Evolutionary conservation across 2,113 vertebrate species (phyloP), one percentile per base, ranked within the genome.

Genomic region (Ptychochromis oligacanthus): DNA sequence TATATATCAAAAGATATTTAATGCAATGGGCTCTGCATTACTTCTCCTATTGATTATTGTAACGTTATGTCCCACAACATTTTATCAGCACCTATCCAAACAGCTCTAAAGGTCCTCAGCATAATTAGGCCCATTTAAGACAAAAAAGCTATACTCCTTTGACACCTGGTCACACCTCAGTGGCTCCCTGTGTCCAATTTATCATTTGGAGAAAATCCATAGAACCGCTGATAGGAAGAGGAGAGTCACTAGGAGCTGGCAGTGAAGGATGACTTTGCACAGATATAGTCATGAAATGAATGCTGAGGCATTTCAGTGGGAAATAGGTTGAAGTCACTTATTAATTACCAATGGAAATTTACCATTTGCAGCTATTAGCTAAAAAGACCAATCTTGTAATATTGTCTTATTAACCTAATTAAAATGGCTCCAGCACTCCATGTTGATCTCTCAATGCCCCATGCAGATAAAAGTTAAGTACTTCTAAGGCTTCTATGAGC

Each of bases 181-280:
- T 20, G 86, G 88, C 82, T 91, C 80, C 81, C 76, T 17, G 34
- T 86, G 90, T 87, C 92, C 90, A 95, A 95, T 95, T 92, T 90
- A 95, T 95, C 94, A 94, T 90, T 88, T 88, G 85, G 81, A 86
- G 75, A 90, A 93, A 95, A 94, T 95, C 93, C 82, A 94, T 95
- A 90, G 83, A 88, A 85, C 89, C 80, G 88, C 70, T 90, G 89
- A 90, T 77, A 82, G 84, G 75, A 90, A 87, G 82, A 88, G 64
- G 87, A 79, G 87, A 92, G 88, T 89, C 84, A 87, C 70, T 88
- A 28, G 87, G 74, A 89, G 67, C 57, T 91, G 88, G 89, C 88
- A 88, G 83, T 92, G 90, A 93, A 77, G 82, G 87, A 93, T 92
- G 85, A 77, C 75, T 87, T 80, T 58, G 82, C 81, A 88, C 75